phyloP scores from a whole-genome alignment of 2,888 invertebrate genomes.

The Lasioglossum pauxillum region DNA sequence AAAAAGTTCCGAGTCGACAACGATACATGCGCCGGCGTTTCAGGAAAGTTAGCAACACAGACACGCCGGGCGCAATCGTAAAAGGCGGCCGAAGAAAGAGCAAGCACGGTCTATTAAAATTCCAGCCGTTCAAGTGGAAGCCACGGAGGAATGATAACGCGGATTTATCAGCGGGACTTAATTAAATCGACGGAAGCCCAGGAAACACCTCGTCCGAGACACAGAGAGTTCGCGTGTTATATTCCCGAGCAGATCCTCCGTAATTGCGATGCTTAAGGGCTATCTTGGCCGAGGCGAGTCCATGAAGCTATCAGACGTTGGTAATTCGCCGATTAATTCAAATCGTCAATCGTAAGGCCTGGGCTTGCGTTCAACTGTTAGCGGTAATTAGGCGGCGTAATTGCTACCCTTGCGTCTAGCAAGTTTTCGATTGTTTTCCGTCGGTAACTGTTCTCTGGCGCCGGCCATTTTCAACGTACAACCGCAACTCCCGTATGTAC shows the following conservation, averaged over 20 bases:
- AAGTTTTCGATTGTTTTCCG: slow-evolving; percentile 48
- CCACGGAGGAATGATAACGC: slow-evolving; percentile 13
- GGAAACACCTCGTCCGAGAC: slow-evolving; percentile 40
- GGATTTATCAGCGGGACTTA: slow-evolving; percentile 61
- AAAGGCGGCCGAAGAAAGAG: slow-evolving; percentile 20
- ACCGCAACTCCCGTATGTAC: not conserved
- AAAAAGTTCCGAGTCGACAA: not conserved
- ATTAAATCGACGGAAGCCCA: slow-evolving; percentile 60
- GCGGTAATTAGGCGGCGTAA: slow-evolving; percentile 67
- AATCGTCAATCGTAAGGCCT: slow-evolving; percentile 61
- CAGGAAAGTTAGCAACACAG: not conserved
- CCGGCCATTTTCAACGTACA: not conserved
- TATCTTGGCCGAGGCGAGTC: slow-evolving; percentile 59
- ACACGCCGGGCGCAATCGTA: slow-evolving; percentile 25
- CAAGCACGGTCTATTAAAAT: slow-evolving; percentile 46
- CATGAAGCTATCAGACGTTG: slow-evolving; percentile 69
- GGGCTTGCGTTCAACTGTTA: slow-evolving; percentile 61
- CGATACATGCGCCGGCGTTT: not conserved
- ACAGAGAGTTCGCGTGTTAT: slow-evolving; percentile 61
- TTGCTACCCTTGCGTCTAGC: slow-evolving; percentile 41
- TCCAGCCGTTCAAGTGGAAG: slow-evolving; percentile 37
- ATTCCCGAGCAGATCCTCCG: slow-evolving; percentile 62
- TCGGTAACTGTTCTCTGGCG: not conserved
- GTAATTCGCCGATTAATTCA: slow-evolving; percentile 73
- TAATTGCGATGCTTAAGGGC: slow-evolving; percentile 72